These are phyloP conservation scores for Hemibagrus wyckioides DNA, from an alignment of 2,113 vertebrate species.

Conservation along the genomic window DNA sequence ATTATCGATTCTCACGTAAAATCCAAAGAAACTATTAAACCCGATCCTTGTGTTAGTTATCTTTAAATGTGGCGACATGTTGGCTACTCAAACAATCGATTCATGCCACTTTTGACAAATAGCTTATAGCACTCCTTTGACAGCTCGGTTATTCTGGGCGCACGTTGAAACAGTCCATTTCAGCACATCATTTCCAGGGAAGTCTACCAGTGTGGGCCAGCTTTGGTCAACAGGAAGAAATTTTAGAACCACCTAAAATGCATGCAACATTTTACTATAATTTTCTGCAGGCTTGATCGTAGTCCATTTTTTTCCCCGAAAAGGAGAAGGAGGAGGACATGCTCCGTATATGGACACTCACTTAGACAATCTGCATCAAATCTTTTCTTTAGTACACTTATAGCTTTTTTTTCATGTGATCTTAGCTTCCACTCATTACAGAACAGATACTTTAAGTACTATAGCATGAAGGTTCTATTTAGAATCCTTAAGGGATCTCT, in stretches of 20 bases:
- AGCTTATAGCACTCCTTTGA: background rate
- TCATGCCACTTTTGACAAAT: constrained; percentile 26
- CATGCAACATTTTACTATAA: background rate
- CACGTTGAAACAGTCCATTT: constrained; percentile 14
- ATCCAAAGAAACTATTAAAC: constrained; percentile 13
- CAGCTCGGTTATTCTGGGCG: background rate
- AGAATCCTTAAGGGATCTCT: background rate
- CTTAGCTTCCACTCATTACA: background rate
- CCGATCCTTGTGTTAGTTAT: constrained; percentile 22
- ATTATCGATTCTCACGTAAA: background rate
- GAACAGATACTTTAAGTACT: background rate
- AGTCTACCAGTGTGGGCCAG: background rate
- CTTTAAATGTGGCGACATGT: constrained; percentile 15
- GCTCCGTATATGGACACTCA: background rate
- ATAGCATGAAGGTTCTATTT: background rate
- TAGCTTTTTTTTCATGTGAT: background rate
- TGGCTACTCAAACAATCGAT: constrained; percentile 11
- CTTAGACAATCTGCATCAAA: background rate
- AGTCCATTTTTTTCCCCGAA: background rate
- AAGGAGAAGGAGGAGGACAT: background rate
- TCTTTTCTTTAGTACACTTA: too few species aligned
- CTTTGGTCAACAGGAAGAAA: background rate
- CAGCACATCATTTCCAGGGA: background rate
- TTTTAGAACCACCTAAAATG: background rate
- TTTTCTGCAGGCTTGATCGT: background rate